A percentile compares a stretch with the other conserved stretches of the same genome.
Conservation (phyloP, 2,113 vertebrate species). For the Labrus mixtus region DNA sequence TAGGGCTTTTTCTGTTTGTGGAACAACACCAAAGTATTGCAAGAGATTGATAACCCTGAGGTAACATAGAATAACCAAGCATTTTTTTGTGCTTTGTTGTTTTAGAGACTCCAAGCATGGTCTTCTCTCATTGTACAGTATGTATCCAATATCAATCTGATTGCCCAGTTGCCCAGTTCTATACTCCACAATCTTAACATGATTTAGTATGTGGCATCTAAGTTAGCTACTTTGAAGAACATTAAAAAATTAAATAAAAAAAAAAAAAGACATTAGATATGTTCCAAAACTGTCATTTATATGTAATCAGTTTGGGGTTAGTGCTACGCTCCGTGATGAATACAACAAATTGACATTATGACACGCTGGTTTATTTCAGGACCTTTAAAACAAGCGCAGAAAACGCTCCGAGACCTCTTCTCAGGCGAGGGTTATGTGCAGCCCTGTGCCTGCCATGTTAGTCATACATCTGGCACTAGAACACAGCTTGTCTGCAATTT, state of each 20-base stretch:
- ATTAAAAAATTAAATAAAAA: neutral
- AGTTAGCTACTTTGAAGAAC: neutral
- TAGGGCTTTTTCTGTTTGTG: neutral
- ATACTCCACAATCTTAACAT: neutral
- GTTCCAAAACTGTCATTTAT: conserved; percentile 2
- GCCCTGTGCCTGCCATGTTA: conserved; percentile 16
- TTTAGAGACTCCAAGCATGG: neutral
- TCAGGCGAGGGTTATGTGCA: neutral
- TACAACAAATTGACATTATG: conserved; percentile 5
- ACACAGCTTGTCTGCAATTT: conserved; percentile 20
- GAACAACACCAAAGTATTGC: neutral
- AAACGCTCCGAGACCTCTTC: conserved; percentile 6
- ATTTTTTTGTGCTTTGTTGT: neutral
- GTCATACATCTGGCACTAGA: conserved; percentile 34
- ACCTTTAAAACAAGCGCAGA: neutral
- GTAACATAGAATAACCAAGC: neutral
- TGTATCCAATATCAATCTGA: neutral
- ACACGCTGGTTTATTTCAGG: conserved; percentile 1
- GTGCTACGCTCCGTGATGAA: neutral
- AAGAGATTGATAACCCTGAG: neutral
- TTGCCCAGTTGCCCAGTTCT: too few species aligned
- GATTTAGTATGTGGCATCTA: neutral
- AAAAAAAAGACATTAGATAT: neutral
- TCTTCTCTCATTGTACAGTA: neutral
- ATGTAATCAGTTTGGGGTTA: neutral